A percentile compares a stretch with the other conserved stretches of the same genome.
Evolutionary conservation across 2,113 vertebrate genomes (phyloP).

Genomic region (Calidris pygmaea): DNA sequence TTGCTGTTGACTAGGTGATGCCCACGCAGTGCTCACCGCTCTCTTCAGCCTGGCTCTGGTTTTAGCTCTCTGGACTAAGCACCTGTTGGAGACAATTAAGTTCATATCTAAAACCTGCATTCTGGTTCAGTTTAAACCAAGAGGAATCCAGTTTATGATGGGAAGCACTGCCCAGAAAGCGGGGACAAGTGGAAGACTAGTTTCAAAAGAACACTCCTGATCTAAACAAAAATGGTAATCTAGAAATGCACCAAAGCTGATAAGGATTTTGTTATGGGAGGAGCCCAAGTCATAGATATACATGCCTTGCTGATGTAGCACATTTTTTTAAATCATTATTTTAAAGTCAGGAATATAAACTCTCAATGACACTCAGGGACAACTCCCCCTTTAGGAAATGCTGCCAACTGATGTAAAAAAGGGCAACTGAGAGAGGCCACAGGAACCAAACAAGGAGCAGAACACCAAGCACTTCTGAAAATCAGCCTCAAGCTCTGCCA

Average conservation of each 20-base stretch:
- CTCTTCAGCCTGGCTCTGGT: not conserved
- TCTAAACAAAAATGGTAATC: not conserved
- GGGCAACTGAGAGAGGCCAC: not conserved
- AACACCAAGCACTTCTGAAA: not conserved
- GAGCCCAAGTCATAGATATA: not conserved
- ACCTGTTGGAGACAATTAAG: not conserved
- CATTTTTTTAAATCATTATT: not conserved
- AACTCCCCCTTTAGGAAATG: not conserved
- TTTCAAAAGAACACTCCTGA: not conserved
- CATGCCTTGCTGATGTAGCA: not conserved
- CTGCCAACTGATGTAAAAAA: not conserved
- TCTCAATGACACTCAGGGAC: not conserved
- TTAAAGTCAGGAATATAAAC: not conserved
- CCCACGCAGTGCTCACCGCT: not conserved
- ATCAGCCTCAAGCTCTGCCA: not conserved
- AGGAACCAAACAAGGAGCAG: not conserved
- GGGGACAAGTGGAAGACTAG: not conserved
- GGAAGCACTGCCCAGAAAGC: not conserved
- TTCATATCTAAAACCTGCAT: not conserved
- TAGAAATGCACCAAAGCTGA: not conserved
- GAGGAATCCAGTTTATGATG: not conserved
- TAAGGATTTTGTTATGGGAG: not conserved
- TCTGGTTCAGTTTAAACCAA: not conserved
- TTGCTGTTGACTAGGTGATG: not conserved
- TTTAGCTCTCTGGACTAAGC: not conserved